Evolutionary conservation across 2,797 vertebrate species (phyloP).

Genomic region (Manis crassicaudata): DNA sequence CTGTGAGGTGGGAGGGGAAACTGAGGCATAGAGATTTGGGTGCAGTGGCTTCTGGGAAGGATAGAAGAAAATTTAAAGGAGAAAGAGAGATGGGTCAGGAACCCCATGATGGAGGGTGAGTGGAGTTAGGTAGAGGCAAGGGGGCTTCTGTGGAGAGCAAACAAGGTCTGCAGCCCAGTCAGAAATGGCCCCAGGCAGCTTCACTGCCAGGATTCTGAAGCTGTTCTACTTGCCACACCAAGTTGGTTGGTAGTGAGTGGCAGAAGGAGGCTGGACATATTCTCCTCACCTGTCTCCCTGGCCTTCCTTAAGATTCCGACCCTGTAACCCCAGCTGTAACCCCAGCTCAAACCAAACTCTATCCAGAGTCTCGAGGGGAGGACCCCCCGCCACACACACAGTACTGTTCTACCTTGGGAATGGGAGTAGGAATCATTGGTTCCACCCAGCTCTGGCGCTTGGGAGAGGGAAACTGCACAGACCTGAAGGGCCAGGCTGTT

Average conservation of each 20-base stretch:
- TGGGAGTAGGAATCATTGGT: not conserved
- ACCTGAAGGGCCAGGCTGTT: not conserved
- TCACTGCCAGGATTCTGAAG: not conserved
- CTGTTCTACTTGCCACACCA: not conserved
- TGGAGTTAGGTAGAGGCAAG: not conserved
- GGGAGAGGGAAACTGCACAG: not conserved
- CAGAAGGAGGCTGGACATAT: not conserved
- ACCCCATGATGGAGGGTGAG: not conserved
- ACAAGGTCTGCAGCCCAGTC: not conserved
- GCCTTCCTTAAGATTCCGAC: not conserved
- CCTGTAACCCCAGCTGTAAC: not conserved
- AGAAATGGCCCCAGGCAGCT: not conserved
- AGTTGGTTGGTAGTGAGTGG: not conserved
- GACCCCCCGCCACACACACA: not conserved
- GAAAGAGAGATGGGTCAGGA: not conserved
- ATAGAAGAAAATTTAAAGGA: not conserved
- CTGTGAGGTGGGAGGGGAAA: constrained; percentile 33
- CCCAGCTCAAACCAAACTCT: not conserved
- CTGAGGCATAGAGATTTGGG: constrained; percentile 34
- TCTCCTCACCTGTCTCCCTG: not conserved
- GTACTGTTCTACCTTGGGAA: not conserved
- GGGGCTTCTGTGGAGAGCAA: not conserved
- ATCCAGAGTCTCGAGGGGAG: not conserved
- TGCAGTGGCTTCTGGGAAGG: not conserved
- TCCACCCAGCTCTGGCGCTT: not conserved